Percentiles rank a stretch among this genome's conserved stretches.
These are phyloP conservation scores for Casuarius casuarius DNA, from an alignment of 2,113 vertebrate genomes.

Conservation along the genomic window DNA sequence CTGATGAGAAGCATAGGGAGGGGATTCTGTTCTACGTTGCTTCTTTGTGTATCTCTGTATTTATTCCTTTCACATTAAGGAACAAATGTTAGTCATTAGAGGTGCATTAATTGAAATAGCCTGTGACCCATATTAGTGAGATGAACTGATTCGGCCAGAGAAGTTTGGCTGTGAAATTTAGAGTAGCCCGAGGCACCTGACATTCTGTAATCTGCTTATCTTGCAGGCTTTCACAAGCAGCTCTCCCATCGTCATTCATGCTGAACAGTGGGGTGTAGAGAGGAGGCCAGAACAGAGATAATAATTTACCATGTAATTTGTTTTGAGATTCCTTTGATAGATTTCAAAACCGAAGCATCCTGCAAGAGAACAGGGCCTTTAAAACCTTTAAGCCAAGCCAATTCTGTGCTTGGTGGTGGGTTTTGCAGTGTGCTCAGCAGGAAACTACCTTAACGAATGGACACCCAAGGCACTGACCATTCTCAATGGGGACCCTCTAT, in stretches of 20 bases:
- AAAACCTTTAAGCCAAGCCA: neutral
- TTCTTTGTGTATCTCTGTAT: neutral
- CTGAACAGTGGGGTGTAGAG: constrained; percentile 34
- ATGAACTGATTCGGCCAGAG: neutral
- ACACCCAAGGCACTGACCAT: constrained; percentile 13
- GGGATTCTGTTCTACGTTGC: neutral
- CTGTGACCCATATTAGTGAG: constrained; percentile 37
- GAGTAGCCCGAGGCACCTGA: constrained; percentile 46
- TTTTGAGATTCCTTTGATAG: constrained; percentile 72
- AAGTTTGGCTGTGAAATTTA: constrained; percentile 55
- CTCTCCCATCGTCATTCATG: constrained; percentile 33
- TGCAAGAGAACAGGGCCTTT: constrained; percentile 30
- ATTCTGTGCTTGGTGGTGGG: neutral
- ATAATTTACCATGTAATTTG: constrained; percentile 72
- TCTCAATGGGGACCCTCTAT: neutral
- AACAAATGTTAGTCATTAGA: constrained; percentile 55
- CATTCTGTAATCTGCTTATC: constrained; percentile 65
- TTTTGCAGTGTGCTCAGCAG: neutral
- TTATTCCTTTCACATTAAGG: constrained; percentile 22
- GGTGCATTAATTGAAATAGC: constrained; percentile 49
- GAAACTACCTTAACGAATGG: neutral
- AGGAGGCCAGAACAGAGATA: constrained; percentile 39
- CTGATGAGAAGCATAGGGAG: neutral
- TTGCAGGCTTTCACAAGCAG: constrained; percentile 23
- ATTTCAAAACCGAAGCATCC: constrained; percentile 64